Evolutionary conservation across 2,797 vertebrate species (phyloP).

Genomic region (Zalophus californianus): DNA sequence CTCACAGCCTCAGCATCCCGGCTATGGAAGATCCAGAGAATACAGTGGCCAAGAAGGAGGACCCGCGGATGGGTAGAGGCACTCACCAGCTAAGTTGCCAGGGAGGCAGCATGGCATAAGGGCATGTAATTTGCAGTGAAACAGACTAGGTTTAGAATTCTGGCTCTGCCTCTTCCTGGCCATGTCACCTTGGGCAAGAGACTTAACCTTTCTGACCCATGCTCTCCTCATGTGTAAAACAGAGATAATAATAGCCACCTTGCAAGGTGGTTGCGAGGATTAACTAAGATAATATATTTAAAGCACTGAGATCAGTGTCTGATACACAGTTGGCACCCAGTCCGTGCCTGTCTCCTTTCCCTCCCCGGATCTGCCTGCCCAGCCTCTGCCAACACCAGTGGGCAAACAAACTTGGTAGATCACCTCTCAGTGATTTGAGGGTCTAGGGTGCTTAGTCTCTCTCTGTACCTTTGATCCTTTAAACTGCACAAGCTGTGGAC

Average conservation of each 20-base stretch:
- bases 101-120: neutral
- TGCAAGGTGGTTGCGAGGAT: slow-evolving; percentile 48
- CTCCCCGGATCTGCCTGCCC: neutral
- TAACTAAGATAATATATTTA: slow-evolving; percentile 63
- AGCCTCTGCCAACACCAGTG: slow-evolving; percentile 64
- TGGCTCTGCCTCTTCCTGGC: neutral
- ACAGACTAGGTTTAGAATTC: neutral
- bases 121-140: neutral
- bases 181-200: slow-evolving; percentile 43
- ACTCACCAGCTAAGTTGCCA: neutral
- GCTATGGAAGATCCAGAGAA: neutral
- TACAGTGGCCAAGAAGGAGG: slow-evolving; percentile 17
- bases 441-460: neutral
- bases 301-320: slow-evolving; percentile 69
- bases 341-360: slow-evolving; percentile 71
- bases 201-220: slow-evolving; percentile 48
- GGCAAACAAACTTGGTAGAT: slow-evolving; percentile 61
- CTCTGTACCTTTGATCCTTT: neutral
- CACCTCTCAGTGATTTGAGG: slow-evolving; percentile 47
- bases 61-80: neutral
- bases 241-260: slow-evolving; percentile 70
- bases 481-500: neutral
- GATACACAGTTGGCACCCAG: slow-evolving; percentile 72
- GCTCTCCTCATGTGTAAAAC: slow-evolving; percentile 56
- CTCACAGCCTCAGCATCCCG: neutral